Conservation (phyloP, 2,888 invertebrate genomes). For the Sthenelais limicola region DNA sequence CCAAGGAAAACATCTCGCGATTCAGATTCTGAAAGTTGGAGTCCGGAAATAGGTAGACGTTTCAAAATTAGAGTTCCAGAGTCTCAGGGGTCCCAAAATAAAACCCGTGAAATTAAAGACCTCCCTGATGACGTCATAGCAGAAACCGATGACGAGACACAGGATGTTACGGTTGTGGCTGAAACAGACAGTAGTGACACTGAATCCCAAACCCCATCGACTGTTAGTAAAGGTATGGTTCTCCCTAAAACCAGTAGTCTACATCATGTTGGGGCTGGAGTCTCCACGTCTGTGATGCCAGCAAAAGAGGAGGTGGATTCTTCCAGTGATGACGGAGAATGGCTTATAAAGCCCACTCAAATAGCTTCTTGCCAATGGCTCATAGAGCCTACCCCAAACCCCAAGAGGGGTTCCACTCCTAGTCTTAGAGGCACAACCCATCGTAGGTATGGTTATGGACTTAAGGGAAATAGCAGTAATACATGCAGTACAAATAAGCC, state of each 20-base stretch:
- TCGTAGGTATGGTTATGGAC: background rate
- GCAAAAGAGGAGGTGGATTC: background rate
- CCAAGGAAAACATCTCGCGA: too few species aligned
- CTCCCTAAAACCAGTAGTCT: background rate
- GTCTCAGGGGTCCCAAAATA: too few species aligned
- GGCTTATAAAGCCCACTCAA: slow-evolving; percentile 20
- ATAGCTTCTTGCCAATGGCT: background rate
- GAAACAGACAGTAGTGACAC: background rate
- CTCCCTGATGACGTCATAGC: too few species aligned
- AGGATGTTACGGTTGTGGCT: too few species aligned
- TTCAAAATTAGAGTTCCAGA: too few species aligned
- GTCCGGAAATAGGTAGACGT: too few species aligned
- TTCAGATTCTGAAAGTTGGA: too few species aligned
- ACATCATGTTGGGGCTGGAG: too few species aligned
- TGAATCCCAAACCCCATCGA: background rate
- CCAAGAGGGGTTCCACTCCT: background rate
- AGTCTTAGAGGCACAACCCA: too few species aligned
- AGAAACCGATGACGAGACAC: too few species aligned
- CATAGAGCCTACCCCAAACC: background rate
- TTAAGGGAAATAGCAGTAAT: background rate
- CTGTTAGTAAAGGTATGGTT: background rate
- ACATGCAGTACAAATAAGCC: background rate
- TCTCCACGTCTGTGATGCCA: background rate
- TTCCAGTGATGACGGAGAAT: slow-evolving; percentile 1
- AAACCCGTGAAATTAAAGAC: too few species aligned